A percentile compares a stretch with the other conserved stretches of the same genome.
These are phyloP conservation scores for Gymnopithys bicolor DNA, from an alignment of 2,797 vertebrate species.

Conservation along the genomic window DNA sequence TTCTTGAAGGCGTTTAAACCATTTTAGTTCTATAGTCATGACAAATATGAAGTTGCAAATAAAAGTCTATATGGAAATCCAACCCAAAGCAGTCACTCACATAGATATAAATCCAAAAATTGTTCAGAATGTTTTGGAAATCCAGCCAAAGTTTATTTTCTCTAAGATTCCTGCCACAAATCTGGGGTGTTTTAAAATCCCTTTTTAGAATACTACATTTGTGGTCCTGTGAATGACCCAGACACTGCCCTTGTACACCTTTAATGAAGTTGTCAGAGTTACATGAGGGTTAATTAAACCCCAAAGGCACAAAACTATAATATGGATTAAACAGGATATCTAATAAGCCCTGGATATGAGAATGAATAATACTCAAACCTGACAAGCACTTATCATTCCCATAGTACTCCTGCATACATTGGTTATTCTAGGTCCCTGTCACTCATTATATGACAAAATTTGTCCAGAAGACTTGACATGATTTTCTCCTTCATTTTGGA, in stretches of 20 bases:
- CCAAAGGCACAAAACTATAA: not conserved
- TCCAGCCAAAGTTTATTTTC: not conserved
- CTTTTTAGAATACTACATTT: not conserved
- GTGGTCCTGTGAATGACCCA: not conserved
- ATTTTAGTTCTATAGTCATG: not conserved
- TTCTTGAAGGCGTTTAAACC: not conserved
- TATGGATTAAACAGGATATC: not conserved
- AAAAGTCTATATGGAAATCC: not conserved
- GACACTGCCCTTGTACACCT: not conserved
- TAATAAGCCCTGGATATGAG: not conserved
- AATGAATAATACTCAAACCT: not conserved
- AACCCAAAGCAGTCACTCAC: not conserved
- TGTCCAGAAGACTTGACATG: not conserved
- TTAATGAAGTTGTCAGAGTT: not conserved
- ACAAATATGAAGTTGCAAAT: not conserved
- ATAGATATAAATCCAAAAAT: not conserved
- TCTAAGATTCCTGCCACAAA: not conserved
- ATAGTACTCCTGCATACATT: not conserved
- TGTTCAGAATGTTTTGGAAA: not conserved
- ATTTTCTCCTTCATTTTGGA: not conserved
- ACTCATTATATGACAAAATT: not conserved
- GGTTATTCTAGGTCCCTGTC: not conserved
- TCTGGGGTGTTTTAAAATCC: fast-evolving
- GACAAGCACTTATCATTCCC: not conserved
- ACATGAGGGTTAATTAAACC: slow-evolving; percentile 10